Base-by-base conservation (phyloP, 2,888 invertebrate genomes). In the Seladonia tumulorum region DNA sequence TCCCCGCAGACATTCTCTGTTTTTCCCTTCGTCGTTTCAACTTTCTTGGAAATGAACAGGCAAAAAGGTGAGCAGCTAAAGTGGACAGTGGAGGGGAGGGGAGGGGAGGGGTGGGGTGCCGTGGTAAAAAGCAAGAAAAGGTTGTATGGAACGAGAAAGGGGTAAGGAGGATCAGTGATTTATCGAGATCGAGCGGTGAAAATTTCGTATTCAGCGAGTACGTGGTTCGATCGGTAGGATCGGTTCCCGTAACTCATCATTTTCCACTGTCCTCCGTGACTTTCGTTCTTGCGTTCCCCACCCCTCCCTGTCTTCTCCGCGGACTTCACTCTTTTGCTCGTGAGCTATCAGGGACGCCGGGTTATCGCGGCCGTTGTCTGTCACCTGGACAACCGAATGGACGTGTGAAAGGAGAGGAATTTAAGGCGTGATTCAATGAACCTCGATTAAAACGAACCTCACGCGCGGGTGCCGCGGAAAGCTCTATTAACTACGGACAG, bases 201-300 rank as follows among this genome's bases (percentile, higher is more conserved):
- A 90, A 90, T 90, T 85, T 83, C 87, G 87, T 87, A 90, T 90
- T 90, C 90, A 89, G 90, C 90, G 87, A 86, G 88, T 88, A 86
- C 88, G 85, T 78, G 78, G 84, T 87, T 87, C 83, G 86, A 82
- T 86, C 87, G 79, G 86, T 77, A 74, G 87, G 87, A 84, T 90
- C 90, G 85, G 79, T 80, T 78, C 63, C 77, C 87, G 88, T 90
- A 91, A 90, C 88, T 90, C 90, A 88, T 89, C 88, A 86, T 88
- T 82, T 68, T 74, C 85, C 82, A 35, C 77, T 85, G 84, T 87
- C 85, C 87, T 87, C 72, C 81, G 81, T 84, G 86, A 86, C 83
- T 88, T 90, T 83, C 86, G 85, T 71, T 49, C 63, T 77, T 71
- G 60, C 85, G n/a, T 10, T 16, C 72, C 47, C n/a, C 70, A 25